These are phyloP conservation scores for Labeo catla DNA, from an alignment of 2,113 vertebrate species.

Conservation along the genomic window DNA sequence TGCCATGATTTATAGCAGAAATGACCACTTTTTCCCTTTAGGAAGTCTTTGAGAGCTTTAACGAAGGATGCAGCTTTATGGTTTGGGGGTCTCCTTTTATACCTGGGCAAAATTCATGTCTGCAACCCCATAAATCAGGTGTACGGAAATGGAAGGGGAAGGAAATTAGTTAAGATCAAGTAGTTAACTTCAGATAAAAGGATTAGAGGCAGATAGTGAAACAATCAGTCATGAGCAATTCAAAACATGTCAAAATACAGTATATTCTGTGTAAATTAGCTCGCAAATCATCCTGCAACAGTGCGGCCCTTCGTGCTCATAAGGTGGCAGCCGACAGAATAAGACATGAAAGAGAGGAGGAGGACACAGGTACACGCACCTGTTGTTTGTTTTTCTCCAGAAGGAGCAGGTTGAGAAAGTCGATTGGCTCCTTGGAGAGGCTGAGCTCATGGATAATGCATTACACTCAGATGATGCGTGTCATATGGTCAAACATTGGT, in stretches of 20 bases:
- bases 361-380: constrained; percentile 41
- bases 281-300: neutral
- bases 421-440: constrained; percentile 49
- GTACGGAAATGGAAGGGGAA: constrained; percentile 15
- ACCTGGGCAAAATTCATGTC: constrained; percentile 21
- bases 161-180: constrained; percentile 30
- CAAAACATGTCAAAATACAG: neutral
- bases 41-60: constrained; percentile 60
- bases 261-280: neutral
- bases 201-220: neutral
- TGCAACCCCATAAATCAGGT: constrained; percentile 20
- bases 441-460: constrained; percentile 55
- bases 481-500: constrained; percentile 47
- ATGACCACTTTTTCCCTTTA: constrained; percentile 58
- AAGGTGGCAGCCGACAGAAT: constrained; percentile 19
- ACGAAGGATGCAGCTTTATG: constrained; percentile 61
- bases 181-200: constrained; percentile 7
- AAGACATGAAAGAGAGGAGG: constrained; percentile 39
- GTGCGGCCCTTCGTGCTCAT: neutral
- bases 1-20: constrained; percentile 73
- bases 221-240: neutral
- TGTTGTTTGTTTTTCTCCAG: constrained; percentile 58
- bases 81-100: constrained; percentile 41
- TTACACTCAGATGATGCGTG: constrained; percentile 46
- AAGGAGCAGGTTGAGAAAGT: constrained; percentile 57